These are phyloP conservation scores for Thalassoma bifasciatum DNA, from an alignment of 2,113 vertebrate species.

Conservation along the genomic window DNA sequence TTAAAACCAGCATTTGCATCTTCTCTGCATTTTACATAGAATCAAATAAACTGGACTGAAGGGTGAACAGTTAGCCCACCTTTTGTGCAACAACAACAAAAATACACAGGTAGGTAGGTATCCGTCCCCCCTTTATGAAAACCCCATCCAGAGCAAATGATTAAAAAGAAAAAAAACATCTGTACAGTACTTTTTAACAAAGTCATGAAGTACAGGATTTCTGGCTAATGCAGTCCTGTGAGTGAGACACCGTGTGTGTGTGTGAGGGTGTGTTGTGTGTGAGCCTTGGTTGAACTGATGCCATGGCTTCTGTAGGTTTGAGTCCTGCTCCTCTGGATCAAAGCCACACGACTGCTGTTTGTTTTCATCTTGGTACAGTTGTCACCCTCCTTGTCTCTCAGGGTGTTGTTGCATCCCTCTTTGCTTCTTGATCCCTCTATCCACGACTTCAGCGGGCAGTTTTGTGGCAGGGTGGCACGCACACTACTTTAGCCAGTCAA, in stretches of 20 bases:
- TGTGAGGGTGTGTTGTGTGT: constrained; percentile 6
- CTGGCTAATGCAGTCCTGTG: constrained; percentile 80
- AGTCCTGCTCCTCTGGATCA: constrained; percentile 79
- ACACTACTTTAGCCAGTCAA: constrained; percentile 84
- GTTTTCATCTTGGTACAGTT: constrained; percentile 41
- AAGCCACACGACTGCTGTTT: constrained; percentile 62
- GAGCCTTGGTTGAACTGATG: constrained; percentile 51
- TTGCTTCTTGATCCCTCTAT: constrained; percentile 64
- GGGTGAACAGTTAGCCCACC: constrained; percentile 86
- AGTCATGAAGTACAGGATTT: constrained; percentile 89
- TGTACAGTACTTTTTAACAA: constrained; percentile 95
- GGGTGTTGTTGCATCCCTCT: constrained; percentile 68
- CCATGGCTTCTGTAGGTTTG: constrained; percentile 64
- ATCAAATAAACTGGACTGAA: constrained; percentile 78
- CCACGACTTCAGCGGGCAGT: constrained; percentile 61
- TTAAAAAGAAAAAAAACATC: constrained; percentile 81
- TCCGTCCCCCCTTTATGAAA: constrained; percentile 69
- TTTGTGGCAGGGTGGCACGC: constrained; percentile 71
- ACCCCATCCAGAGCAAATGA: constrained; percentile 83
- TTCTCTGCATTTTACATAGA: constrained; percentile 74
- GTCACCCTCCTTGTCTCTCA: constrained; percentile 39
- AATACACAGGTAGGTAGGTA: constrained; percentile 76
- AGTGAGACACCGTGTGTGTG: constrained; percentile 38
- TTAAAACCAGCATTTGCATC: constrained; percentile 81
- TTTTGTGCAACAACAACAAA: constrained; percentile 70